phyloP scores from a whole-genome alignment of 2,113 vertebrate genomes.

The Psephotus haematonotus region DNA sequence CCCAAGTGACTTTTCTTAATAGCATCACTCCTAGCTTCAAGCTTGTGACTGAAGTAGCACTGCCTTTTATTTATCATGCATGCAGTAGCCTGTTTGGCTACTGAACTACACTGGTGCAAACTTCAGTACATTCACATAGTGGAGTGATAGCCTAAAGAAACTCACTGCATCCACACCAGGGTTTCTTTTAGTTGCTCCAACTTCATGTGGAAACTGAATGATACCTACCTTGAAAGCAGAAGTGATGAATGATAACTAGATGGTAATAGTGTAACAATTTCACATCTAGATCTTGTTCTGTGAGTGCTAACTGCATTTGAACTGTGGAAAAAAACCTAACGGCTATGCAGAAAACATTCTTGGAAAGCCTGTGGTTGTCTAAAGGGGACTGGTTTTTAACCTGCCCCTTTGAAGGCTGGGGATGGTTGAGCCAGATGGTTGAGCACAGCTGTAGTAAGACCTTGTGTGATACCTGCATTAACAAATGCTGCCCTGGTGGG shows the following conservation, averaged over 20 bases:
- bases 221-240: background rate
- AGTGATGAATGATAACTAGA: background rate
- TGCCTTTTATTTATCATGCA: background rate
- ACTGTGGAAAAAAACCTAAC: background rate
- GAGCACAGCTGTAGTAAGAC: background rate
- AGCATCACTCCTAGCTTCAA: background rate
- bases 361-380: background rate
- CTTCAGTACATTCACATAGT: fast-evolving
- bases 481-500: background rate
- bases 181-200: background rate
- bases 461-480: fast-evolving
- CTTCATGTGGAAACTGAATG: background rate
- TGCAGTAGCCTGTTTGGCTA: background rate
- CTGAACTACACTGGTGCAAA: background rate
- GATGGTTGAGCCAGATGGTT: background rate
- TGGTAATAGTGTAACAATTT: background rate
- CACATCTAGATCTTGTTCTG: background rate
- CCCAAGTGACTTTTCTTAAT: background rate
- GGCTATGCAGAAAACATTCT: background rate
- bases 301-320: background rate
- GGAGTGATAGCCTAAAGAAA: background rate
- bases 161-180: background rate
- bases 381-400: background rate
- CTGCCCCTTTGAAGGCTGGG: background rate
- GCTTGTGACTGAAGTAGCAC: background rate